Evolutionary conservation across 2,888 invertebrate genomes (phyloP).

Genomic region (Sarcophaga carnaria): DNA sequence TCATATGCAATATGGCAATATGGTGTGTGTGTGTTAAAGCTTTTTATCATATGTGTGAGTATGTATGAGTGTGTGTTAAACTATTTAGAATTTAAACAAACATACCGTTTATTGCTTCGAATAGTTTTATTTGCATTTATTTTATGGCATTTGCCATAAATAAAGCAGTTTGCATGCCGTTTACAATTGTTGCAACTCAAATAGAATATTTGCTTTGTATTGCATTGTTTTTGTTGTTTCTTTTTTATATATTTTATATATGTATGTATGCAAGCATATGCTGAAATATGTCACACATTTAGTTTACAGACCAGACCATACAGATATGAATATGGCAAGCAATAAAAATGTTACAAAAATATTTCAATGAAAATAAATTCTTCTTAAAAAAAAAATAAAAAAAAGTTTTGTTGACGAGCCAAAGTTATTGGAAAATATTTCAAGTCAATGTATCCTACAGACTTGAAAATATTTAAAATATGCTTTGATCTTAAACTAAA

Average conservation of each 20-base stretch:
- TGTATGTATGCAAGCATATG: neutral
- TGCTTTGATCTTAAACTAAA: too few relatives aligned
- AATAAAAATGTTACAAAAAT: too few relatives aligned
- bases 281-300: neutral
- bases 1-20: neutral
- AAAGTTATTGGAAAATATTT: too few relatives aligned
- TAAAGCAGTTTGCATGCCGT: conserved; percentile 39
- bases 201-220: conserved; percentile 11
- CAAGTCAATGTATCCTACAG: too few relatives aligned
- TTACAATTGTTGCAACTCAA: conserved; percentile 46
- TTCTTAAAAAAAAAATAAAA: too few relatives aligned
- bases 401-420: too few relatives aligned
- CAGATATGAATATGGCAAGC: too few relatives aligned
- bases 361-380: too few relatives aligned
- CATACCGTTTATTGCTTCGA: conserved; percentile 51
- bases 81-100: conserved; percentile 55
- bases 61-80: conserved; percentile 25
- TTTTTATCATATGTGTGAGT: neutral
- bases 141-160: conserved; percentile 66
- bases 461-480: too few relatives aligned
- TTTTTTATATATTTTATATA: too few relatives aligned
- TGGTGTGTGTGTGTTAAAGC: neutral
- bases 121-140: conserved; percentile 59
- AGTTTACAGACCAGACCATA: too few relatives aligned
- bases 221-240: neutral